phyloP scores from a whole-genome alignment of 1,140 invertebrate genomes.

The Drosophila pruinosa region DNA sequence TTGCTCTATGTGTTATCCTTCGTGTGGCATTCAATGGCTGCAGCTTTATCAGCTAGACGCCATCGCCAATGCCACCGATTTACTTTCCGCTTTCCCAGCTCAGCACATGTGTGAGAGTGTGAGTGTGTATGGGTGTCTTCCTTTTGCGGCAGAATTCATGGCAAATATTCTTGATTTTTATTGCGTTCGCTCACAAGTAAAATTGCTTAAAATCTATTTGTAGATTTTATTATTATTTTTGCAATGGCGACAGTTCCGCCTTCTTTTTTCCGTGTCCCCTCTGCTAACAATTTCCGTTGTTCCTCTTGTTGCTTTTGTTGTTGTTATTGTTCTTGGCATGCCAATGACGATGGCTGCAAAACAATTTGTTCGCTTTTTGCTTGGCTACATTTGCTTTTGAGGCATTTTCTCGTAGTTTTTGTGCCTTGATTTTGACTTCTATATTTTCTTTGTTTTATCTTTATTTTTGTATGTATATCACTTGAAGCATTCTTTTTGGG shows the following conservation, averaged over 20 bases:
- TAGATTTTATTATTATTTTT: constrained; percentile 58
- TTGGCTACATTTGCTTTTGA: constrained; percentile 24
- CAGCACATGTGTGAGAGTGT: background rate
- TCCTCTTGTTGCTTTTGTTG: constrained; percentile 20
- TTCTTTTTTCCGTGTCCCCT: constrained; percentile 13
- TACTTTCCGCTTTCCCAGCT: constrained; percentile 54
- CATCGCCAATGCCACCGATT: constrained; percentile 68
- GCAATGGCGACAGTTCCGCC: constrained; percentile 46
- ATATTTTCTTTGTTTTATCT: constrained; percentile 47
- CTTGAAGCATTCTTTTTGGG: constrained; percentile 65
- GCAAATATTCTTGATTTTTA: constrained; percentile 81
- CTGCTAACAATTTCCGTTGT: constrained; percentile 13
- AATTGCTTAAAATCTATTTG: constrained; percentile 81
- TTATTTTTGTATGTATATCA: constrained; percentile 13
- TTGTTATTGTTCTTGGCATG: constrained; percentile 49
- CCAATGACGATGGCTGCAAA: constrained; percentile 55
- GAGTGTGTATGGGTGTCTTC: constrained; percentile 37
- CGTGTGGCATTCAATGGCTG: constrained; percentile 69
- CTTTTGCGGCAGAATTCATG: constrained; percentile 55
- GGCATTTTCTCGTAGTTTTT: constrained; percentile 40
- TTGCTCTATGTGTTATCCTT: constrained; percentile 44
- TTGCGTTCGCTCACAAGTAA: constrained; percentile 78
- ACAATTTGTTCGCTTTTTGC: constrained; percentile 69
- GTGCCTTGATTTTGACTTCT: constrained; percentile 46
- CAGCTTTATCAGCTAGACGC: constrained; percentile 72